phyloP scores from a whole-genome alignment of 1,140 invertebrate genomes.

The Drosophila elegans region DNA sequence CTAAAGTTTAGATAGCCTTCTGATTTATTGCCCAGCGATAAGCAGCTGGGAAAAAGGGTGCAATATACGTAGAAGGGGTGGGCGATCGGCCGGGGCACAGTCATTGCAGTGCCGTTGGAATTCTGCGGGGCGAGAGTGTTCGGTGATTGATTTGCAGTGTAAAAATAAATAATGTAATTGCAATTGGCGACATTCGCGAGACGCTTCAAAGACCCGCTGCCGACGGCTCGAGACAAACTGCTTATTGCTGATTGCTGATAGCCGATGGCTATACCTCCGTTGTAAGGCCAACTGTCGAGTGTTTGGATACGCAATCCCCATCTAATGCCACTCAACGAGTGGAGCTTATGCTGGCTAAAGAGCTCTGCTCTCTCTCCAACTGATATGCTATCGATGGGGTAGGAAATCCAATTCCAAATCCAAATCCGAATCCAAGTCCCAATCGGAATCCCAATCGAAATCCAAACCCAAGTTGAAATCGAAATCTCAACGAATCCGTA shows the following conservation, averaged over 20 bases:
- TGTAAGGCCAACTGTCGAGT: constrained; percentile 37
- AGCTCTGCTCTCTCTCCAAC: constrained; percentile 15
- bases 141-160: constrained; percentile 74
- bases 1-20: constrained; percentile 83
- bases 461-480: constrained; percentile 26
- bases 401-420: constrained; percentile 29
- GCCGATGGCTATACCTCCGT: background rate
- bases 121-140: constrained; percentile 4
- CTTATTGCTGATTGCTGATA: constrained; percentile 19
- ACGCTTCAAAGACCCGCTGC: constrained; percentile 56
- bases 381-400: constrained; percentile 30
- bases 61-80: background rate
- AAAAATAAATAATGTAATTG: constrained; percentile 75
- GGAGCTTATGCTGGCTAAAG: constrained; percentile 57
- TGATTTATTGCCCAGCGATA: constrained; percentile 78
- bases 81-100: background rate
- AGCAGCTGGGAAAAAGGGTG: constrained; percentile 44
- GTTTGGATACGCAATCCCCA: constrained; percentile 73
- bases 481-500: constrained; percentile 75
- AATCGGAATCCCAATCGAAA: constrained; percentile 27
- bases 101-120: constrained; percentile 44
- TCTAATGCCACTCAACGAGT: constrained; percentile 73
- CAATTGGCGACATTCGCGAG: constrained; percentile 57
- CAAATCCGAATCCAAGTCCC: constrained; percentile 10
- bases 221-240: constrained; percentile 19